These are phyloP conservation scores for Brienomyrus brachyistius DNA, from an alignment of 2,113 vertebrate species.

Conservation along the genomic window DNA sequence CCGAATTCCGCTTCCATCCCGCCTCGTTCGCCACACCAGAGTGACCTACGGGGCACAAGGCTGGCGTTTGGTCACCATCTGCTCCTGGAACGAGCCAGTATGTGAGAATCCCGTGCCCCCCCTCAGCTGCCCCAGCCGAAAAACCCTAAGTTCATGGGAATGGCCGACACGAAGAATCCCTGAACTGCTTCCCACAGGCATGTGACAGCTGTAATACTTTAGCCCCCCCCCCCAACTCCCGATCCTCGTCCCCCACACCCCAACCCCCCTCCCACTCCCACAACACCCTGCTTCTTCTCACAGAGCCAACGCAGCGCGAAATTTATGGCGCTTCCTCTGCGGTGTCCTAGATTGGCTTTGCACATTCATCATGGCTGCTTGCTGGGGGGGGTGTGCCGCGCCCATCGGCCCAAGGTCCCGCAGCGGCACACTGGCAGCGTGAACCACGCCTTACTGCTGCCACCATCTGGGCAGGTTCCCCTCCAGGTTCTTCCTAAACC, in stretches of 20 bases:
- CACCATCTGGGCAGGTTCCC: not conserved
- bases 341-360: constrained; percentile 65
- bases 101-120: not conserved
- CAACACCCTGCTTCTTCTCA: constrained; percentile 45
- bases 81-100: not conserved
- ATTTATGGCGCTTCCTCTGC: constrained; percentile 72
- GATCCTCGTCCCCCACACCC: constrained; percentile 20
- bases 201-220: constrained; percentile 87
- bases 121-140: constrained; percentile 54
- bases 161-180: constrained; percentile 80
- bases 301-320: constrained; percentile 53
- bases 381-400: constrained; percentile 53
- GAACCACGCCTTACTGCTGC: constrained; percentile 45
- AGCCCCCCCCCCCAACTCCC: constrained; percentile 46
- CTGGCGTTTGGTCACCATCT: not conserved
- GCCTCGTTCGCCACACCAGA: not conserved
- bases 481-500: not conserved
- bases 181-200: constrained; percentile 89
- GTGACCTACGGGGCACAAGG: not conserved
- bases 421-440: constrained; percentile 53
- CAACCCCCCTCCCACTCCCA: constrained; percentile 6
- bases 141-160: constrained; percentile 88
- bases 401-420: constrained; percentile 55
- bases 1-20: not conserved
- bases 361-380: constrained; percentile 64